phyloP scores from a whole-genome alignment of 2,888 invertebrate species.

The Pseudococcus viburni region DNA sequence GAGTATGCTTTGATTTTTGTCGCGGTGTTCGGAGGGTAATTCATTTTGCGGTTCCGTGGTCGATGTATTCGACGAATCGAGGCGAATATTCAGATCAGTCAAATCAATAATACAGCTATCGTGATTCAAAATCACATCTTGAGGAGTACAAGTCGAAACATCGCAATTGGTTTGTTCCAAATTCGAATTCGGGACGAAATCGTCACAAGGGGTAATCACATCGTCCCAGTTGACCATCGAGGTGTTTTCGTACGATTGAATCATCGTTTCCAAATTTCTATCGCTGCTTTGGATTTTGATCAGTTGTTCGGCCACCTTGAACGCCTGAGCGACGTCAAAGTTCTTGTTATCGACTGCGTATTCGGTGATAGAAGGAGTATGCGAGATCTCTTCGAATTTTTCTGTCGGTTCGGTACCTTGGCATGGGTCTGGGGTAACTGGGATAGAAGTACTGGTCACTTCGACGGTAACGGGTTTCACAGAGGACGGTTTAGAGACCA shows the following conservation, averaged over 20 bases:
- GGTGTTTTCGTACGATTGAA: background rate
- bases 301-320: slow-evolving; percentile 30
- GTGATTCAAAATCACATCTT: background rate
- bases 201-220: slow-evolving; percentile 8
- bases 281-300: slow-evolving; percentile 18
- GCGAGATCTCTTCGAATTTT: background rate
- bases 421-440: background rate
- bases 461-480: background rate
- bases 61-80: background rate
- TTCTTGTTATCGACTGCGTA: background rate
- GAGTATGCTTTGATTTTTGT: background rate
- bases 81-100: background rate
- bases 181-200: background rate
- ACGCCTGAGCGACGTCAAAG: slow-evolving; percentile 1
- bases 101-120: background rate
- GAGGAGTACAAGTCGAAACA: background rate
- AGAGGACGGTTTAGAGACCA: too few species aligned
- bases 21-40: background rate
- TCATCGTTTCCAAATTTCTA: slow-evolving; percentile 27
- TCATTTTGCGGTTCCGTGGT: background rate
- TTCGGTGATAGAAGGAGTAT: background rate
- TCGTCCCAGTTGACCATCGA: slow-evolving; percentile 19
- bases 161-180: background rate
- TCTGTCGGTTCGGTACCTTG: background rate
- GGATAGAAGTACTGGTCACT: background rate